Conservation (phyloP, 2,888 invertebrate genomes). For the Slavum lentiscoides region DNA sequence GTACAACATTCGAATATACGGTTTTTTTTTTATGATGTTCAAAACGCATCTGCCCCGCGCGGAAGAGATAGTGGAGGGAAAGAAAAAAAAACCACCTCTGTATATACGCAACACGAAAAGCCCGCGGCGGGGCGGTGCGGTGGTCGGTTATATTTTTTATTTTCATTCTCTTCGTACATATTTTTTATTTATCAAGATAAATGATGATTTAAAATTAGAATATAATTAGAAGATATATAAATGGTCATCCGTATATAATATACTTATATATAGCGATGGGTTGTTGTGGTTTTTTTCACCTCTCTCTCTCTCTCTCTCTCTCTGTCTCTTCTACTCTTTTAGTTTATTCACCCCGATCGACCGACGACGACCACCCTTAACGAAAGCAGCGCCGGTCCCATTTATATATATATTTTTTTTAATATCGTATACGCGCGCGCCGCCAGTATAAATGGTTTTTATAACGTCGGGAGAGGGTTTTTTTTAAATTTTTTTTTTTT, state of each 20-base stretch:
- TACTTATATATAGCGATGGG: slow-evolving; percentile 19
- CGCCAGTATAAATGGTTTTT: slow-evolving; percentile 14
- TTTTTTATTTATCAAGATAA: slow-evolving; percentile 50
- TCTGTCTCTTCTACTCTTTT: slow-evolving; percentile 28
- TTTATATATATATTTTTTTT: slow-evolving; percentile 15
- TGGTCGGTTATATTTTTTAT: slow-evolving; percentile 22
- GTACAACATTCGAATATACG: slow-evolving; percentile 28
- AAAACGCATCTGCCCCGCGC: slow-evolving; percentile 45
- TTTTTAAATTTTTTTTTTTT: slow-evolving; percentile 20
- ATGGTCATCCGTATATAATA: slow-evolving; percentile 35
- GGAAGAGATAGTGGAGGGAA: slow-evolving; percentile 8
- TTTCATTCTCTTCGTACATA: slow-evolving; percentile 20
- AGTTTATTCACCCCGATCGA: slow-evolving; percentile 40
- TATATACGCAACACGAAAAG: slow-evolving; percentile 37
- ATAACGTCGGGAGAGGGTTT: background rate
- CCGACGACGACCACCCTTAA: slow-evolving; percentile 51
- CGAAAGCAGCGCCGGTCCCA: background rate
- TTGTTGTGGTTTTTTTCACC: background rate
- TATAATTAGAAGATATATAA: slow-evolving; percentile 52
- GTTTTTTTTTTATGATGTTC: slow-evolving; percentile 25
- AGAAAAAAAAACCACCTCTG: slow-evolving; percentile 42
- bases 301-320: no score
- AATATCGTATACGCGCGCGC: no score
- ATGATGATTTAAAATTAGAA: slow-evolving; percentile 54
- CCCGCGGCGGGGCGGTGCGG: slow-evolving; percentile 53